Evolutionary conservation across 1,140 invertebrate genomes (phyloP).

Genomic region (Sycophaga agraensis): DNA sequence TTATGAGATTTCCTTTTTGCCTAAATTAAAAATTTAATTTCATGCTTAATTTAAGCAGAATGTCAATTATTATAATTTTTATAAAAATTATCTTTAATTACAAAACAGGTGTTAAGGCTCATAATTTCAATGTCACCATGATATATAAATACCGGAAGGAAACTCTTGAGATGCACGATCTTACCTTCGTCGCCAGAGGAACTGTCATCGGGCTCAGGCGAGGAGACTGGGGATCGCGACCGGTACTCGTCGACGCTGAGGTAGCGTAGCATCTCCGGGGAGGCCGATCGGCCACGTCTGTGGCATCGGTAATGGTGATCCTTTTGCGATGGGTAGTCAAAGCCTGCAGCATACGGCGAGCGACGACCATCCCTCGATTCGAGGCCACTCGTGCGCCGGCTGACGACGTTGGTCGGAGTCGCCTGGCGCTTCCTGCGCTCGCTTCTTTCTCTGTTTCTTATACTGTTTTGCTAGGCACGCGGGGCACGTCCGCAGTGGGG

Average conservation of each 20-base stretch:
- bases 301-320: slow-evolving; percentile 26
- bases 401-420: slow-evolving; percentile 49
- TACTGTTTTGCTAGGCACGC: neutral
- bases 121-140: too few relatives aligned
- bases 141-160: too few relatives aligned
- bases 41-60: too few relatives aligned
- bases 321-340: slow-evolving; percentile 12
- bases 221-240: slow-evolving; percentile 41
- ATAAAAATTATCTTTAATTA: too few relatives aligned
- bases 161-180: too few relatives aligned
- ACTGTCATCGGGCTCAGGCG: slow-evolving; percentile 50
- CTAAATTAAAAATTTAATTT: too few relatives aligned
- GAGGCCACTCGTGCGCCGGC: slow-evolving; percentile 27
- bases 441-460: neutral
- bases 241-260: neutral
- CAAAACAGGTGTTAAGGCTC: too few relatives aligned
- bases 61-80: too few relatives aligned
- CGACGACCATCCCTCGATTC: slow-evolving; percentile 36
- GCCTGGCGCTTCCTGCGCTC: slow-evolving; percentile 49
- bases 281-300: slow-evolving; percentile 19
- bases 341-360: slow-evolving; percentile 13
- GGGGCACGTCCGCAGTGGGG: neutral
- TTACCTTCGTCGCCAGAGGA: slow-evolving; percentile 57
- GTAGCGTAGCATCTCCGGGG: slow-evolving; percentile 19
- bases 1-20: too few relatives aligned